Evolutionary conservation across 1,140 invertebrate genomes (phyloP).

Genomic region (Brachionus paranguensis): DNA sequence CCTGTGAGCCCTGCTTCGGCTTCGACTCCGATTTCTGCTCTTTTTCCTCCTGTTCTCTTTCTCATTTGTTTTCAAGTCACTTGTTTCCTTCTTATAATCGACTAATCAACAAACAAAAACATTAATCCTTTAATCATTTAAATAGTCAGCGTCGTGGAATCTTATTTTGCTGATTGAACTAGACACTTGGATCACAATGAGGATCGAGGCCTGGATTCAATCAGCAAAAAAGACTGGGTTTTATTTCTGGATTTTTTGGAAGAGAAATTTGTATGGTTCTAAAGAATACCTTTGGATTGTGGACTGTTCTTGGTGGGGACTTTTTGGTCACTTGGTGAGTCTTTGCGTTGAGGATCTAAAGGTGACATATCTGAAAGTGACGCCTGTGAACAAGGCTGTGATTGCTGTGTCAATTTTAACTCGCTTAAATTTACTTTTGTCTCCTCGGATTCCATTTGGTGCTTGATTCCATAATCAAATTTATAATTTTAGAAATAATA

Average conservation of each 20-base stretch:
- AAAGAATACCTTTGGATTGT: not conserved
- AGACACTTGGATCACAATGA: not conserved
- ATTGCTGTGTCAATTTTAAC: not conserved
- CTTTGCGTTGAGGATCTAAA: not conserved
- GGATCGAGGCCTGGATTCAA: not conserved
- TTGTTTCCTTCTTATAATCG: not conserved
- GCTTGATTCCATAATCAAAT: not conserved
- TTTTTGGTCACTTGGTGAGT: not conserved
- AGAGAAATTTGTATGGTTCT: not conserved
- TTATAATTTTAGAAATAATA: not conserved
- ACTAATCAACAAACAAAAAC: not conserved
- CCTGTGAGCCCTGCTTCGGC: not conserved
- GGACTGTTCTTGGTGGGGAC: not conserved
- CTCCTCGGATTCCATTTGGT: not conserved
- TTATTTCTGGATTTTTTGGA: not conserved
- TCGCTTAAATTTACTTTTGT: not conserved
- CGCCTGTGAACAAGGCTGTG: not conserved
- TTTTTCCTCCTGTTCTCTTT: not conserved
- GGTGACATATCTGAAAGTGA: not conserved
- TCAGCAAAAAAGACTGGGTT: not conserved
- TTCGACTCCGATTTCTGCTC: not conserved
- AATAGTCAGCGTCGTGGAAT: not conserved
- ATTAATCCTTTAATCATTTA: constrained; percentile 2
- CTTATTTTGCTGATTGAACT: not conserved
- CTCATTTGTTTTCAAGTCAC: not conserved